Conservation (phyloP, 2,888 invertebrate genomes). For the Entomobrya multifasciata region DNA sequence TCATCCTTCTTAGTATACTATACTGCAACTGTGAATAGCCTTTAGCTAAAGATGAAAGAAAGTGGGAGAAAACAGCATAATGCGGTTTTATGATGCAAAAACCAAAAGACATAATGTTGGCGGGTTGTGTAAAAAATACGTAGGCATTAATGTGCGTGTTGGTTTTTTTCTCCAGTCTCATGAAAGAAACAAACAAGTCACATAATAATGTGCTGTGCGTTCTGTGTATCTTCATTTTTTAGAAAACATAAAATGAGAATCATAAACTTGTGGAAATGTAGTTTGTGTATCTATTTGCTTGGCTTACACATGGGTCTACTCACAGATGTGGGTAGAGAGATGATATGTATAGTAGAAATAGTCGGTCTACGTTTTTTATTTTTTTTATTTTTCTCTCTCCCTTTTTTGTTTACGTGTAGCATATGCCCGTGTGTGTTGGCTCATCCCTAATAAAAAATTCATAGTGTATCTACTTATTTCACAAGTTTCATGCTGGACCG, state of each 20-base stretch:
- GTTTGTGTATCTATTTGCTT: not conserved
- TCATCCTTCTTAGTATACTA: no score
- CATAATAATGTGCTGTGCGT: no score
- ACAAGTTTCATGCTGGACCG: not conserved
- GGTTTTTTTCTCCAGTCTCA: no score
- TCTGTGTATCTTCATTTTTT: not conserved
- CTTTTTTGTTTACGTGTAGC: not conserved
- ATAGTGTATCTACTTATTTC: not conserved
- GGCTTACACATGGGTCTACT: no score
- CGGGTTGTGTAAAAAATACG: no score
- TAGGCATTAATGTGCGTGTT: no score
- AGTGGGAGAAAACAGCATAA: no score
- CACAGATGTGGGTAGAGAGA: not conserved
- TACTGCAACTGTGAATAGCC: no score
- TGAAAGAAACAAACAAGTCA: no score
- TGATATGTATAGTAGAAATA: constrained; percentile 42
- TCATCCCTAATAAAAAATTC: not conserved
- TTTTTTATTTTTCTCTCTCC: constrained; percentile 20
- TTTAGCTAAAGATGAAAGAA: no score
- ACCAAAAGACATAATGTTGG: no score
- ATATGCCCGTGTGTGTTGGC: not conserved
- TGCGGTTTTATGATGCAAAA: no score
- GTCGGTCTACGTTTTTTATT: constrained; percentile 47
- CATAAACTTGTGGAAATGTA: not conserved
- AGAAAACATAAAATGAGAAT: not conserved